phyloP scores from a whole-genome alignment of 2,888 invertebrate genomes.

The Drosophila sordidapex region DNA sequence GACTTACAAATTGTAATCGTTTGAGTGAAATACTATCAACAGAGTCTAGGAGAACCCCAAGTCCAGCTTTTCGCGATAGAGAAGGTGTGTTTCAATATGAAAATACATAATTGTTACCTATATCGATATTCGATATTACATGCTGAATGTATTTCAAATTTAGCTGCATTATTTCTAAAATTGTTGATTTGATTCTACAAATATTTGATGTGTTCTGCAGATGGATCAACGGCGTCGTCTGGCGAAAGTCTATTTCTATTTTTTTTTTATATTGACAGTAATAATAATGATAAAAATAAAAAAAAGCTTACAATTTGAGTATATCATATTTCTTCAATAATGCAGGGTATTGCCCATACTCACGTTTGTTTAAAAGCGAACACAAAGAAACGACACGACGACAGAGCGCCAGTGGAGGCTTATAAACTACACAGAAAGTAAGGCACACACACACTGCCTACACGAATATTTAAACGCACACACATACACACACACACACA shows the following conservation, averaged over 20 bases:
- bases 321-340: neutral
- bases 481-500: slow-evolving; percentile 3
- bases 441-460: slow-evolving; percentile 1
- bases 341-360: slow-evolving; percentile 30
- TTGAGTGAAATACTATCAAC: neutral
- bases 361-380: slow-evolving; percentile 19
- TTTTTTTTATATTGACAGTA: too few relatives aligned
- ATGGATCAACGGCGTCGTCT: neutral
- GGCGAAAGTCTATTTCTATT: too few relatives aligned
- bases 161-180: neutral
- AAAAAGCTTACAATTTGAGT: neutral
- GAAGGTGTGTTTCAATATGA: neutral
- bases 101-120: neutral
- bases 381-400: slow-evolving; percentile 25
- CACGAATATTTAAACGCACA: slow-evolving; percentile 3
- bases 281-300: neutral
- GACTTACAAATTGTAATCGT: neutral
- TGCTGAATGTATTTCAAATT: neutral
- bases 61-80: neutral
- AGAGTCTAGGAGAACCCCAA: neutral
- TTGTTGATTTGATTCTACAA: neutral
- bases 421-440: slow-evolving; percentile 46
- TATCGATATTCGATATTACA: neutral
- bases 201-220: neutral
- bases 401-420: slow-evolving; percentile 35